Base-by-base conservation (phyloP, 2,888 invertebrate genomes). In the Synanthedon vespiformis region DNA sequence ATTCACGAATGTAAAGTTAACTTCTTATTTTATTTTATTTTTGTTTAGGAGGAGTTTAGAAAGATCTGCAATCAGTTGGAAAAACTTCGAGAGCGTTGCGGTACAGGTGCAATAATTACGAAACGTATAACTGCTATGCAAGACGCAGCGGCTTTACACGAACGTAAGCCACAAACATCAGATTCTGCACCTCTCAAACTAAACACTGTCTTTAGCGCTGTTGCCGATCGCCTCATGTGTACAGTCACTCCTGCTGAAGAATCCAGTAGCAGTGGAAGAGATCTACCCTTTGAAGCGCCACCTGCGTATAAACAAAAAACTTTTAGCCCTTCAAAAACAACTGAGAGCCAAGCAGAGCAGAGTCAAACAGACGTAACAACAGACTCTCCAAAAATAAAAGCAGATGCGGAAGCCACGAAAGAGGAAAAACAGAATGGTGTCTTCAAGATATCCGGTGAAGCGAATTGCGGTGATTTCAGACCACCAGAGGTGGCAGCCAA, bases 121-220 rank as follows among this genome's bases (percentile, higher is more conserved):
- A 90, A 92, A 53, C 93, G 93, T 65, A 92, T 95, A 58, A 88
- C 90, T 0, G 93, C 94, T 5, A 95, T 95, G 95, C 93, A 94
- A 65, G 94, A 94, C 55, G 94, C 94, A 0, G 92, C 93, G 0
- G 88, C 89, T 34, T 74, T 89, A 8, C 88, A 89, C 50, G 92
- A 92, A 14, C 66, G 77, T 40, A 86, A 81, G 59, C 88, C 89
- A 1, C 76, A 88, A n/a, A 69, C 86, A 0, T 80, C 84, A 47
- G 89, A 83, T 54, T 83, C 82, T 49, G 86, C 82, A 11, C 89
- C 82, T 0, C 65, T 84, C 0, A 87, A 88, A 67, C 78, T 89
- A 0, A 89, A 89, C 64, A 88, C 85, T 34, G 88, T 89, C 2
- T 85, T 89, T 63, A 88, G 88, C 53, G 88, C 87, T 1, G 87